A percentile compares a stretch with the other conserved stretches of the same genome.
These are phyloP conservation scores for Mercenaria mercenaria DNA, from an alignment of 1,140 invertebrate genomes.

Conservation along the genomic window DNA sequence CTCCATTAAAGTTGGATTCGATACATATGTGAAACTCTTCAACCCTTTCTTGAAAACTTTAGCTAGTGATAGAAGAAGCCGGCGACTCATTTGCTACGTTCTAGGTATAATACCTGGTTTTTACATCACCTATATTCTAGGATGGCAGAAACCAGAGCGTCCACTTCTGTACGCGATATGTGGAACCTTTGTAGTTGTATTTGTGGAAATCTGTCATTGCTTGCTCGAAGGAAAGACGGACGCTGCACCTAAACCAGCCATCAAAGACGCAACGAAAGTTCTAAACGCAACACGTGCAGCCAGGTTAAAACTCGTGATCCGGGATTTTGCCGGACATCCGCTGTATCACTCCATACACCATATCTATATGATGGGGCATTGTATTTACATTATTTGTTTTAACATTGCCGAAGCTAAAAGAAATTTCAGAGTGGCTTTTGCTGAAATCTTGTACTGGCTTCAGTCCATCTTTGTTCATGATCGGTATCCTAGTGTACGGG, in stretches of 20 bases:
- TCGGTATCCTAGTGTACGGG: constrained; percentile 62
- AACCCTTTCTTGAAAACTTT: constrained; percentile 60
- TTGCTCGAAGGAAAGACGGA: constrained; percentile 50
- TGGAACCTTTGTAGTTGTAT: neutral
- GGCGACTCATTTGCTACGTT: constrained; percentile 52
- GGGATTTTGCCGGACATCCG: constrained; percentile 76
- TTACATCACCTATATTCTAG: constrained; percentile 23
- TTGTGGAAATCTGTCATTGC: constrained; percentile 60
- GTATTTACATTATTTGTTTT: constrained; percentile 73
- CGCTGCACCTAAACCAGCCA: constrained; percentile 25
- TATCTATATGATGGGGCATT: constrained; percentile 75
- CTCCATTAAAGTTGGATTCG: constrained; percentile 65
- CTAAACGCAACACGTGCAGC: constrained; percentile 53
- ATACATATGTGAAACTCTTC: constrained; percentile 49
- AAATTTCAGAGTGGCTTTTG: constrained; percentile 57
- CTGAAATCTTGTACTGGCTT: constrained; percentile 70
- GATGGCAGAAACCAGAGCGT: constrained; percentile 43
- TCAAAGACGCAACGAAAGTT: constrained; percentile 67
- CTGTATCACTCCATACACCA: constrained; percentile 74
- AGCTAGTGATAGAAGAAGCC: neutral
- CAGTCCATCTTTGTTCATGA: constrained; percentile 73
- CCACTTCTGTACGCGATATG: neutral
- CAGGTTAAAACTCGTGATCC: constrained; percentile 66
- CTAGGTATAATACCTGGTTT: constrained; percentile 65
- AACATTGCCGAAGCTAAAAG: constrained; percentile 68